A percentile compares a stretch with the other conserved stretches of the same genome.
Conservation (phyloP, 2,797 vertebrate genomes). For the Zalophus californianus region DNA sequence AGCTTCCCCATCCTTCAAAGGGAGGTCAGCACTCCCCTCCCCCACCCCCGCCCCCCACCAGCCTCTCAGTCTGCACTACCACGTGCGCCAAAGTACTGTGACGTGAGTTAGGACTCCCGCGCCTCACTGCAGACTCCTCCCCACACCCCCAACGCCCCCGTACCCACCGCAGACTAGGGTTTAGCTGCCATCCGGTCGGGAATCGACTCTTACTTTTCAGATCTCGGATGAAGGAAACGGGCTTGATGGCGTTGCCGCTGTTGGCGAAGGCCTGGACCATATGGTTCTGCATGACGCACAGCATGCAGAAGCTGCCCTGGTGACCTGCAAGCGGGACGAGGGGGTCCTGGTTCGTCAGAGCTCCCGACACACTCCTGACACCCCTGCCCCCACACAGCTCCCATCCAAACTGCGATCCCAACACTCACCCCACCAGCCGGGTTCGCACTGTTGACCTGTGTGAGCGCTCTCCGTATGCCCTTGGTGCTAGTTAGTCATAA, state of each 20-base stretch:
- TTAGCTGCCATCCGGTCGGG: accelerated
- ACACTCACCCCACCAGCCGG: accelerated
- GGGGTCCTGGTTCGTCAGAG: accelerated
- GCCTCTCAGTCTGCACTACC: no score
- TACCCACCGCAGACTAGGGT: accelerated
- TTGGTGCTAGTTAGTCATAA: background rate
- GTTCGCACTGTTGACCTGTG: accelerated
- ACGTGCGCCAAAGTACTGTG: accelerated
- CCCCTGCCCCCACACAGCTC: accelerated
- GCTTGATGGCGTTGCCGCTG: conserved; percentile 96
- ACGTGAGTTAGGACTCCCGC: background rate
- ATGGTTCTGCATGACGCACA: conserved; percentile 99
- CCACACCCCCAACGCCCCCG: accelerated
- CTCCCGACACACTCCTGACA: background rate
- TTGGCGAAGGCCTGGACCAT: conserved; percentile 97
- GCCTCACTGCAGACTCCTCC: background rate
- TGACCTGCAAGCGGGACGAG: conserved; percentile 89
- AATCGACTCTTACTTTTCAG: conserved; percentile 94
- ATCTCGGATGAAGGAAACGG: conserved; percentile 96
- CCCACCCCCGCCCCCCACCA: accelerated
- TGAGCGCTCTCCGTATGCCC: accelerated
- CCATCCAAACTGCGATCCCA: background rate
- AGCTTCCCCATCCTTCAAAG: background rate
- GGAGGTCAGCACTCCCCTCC: background rate
- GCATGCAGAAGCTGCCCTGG: conserved; percentile 97